Evolutionary conservation across 2,113 vertebrate species (phyloP).

Genomic region (Sphaerodactylus townsendi): DNA sequence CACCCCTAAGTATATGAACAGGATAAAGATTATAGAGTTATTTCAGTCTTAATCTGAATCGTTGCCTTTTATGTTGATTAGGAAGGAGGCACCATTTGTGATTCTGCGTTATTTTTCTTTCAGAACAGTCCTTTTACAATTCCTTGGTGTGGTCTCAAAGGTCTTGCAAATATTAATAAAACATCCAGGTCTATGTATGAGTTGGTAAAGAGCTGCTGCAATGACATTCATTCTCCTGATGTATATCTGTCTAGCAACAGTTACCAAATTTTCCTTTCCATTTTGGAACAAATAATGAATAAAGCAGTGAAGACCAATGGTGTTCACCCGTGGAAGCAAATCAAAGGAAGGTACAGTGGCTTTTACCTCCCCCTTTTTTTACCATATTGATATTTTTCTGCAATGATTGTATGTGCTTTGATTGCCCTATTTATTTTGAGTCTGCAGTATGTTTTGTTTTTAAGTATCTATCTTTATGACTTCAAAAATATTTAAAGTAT

Average conservation of each 20-base stretch:
- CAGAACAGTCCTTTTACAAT: slow-evolving; percentile 88
- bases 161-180: slow-evolving; percentile 79
- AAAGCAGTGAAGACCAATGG: slow-evolving; percentile 76
- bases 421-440: neutral
- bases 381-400: neutral
- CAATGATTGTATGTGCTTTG: slow-evolving; percentile 22
- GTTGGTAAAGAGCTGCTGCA: slow-evolving; percentile 85
- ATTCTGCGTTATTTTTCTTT: slow-evolving; percentile 15
- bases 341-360: slow-evolving; percentile 90
- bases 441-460: neutral
- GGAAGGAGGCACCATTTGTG: neutral
- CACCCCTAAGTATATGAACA: neutral
- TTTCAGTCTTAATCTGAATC: neutral
- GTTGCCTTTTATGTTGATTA: neutral
- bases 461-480: slow-evolving; percentile 4
- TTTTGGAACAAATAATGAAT: slow-evolving; percentile 86
- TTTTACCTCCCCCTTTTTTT: neutral
- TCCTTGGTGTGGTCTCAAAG: slow-evolving; percentile 91
- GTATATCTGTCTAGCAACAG: slow-evolving; percentile 88
- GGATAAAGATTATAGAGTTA: neutral
- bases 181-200: slow-evolving; percentile 87
- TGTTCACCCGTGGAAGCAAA: slow-evolving; percentile 90
- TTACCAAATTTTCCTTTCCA: slow-evolving; percentile 91
- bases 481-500: slow-evolving; percentile 13
- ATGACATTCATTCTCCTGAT: slow-evolving; percentile 70